Evolutionary conservation across 2,888 invertebrate genomes (phyloP), one percentile per base, ranked within the genome.

Genomic region (Tuta absoluta): DNA sequence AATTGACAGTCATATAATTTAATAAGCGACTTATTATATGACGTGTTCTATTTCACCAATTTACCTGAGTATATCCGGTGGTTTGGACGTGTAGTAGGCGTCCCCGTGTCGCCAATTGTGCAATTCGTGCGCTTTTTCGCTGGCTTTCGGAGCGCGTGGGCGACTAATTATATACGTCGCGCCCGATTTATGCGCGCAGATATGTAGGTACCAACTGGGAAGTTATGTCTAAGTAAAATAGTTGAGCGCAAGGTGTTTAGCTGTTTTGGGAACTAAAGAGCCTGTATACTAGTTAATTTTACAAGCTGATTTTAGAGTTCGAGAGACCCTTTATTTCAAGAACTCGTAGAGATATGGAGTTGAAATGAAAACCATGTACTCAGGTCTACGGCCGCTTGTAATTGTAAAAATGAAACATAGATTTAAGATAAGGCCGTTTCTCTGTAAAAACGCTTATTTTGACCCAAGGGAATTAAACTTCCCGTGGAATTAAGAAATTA

Each of bases 111-210:
- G 33, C 33, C 33, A 76, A 82, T 90, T 90, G 84, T 85, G 89
- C 86, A 89, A 90, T 82, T 83, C 70, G 75, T 75, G 76, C 75
- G 76, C 85, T 82, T 87, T 89, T 88, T 87, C 82, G 80, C 71
- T 73, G 71, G 84, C 33, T 23, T n/a, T n/a, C n/a, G n/a, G 41
- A 7, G 56, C 56, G 56, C 86, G 89, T 89, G 79, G 90, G 90
- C 76, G 62, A 83, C 70, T 89, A 89, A 91, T 91, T 90, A 88
- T 90, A 88, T 83, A 87, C 78, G 77, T 80, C 73, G 76, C 78
- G 85, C 12, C 28, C 21, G 86, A 86, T 87, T 86, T 85, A 82
- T 82, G 79, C 81, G 75, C 77, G 78, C 80, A 82, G 80, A 82
- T 83, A 78, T 48, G 61, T 83, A 78, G 24, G 61, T 33, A 60